A percentile compares a stretch with the other conserved stretches of the same genome.
Evolutionary conservation across 2,888 invertebrate genomes (phyloP).

Genomic region (Alentia gelatinosa): DNA sequence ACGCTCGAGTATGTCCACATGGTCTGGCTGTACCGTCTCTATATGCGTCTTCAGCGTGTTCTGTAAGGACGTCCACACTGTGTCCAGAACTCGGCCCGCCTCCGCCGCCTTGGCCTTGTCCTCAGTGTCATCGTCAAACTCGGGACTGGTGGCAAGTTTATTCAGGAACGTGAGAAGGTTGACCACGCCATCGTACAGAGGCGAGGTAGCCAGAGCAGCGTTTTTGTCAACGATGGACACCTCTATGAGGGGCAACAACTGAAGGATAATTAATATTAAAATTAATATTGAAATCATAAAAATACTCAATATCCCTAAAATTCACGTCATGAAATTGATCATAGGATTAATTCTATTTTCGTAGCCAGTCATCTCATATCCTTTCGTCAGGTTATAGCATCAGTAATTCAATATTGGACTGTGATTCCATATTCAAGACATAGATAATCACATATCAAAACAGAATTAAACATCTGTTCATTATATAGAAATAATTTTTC

Average conservation of each 20-base stretch:
- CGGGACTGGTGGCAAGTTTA: constrained; percentile 19
- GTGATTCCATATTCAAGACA: too few relatives aligned
- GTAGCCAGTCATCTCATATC: too few relatives aligned
- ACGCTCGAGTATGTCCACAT: background rate
- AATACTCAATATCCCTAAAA: too few relatives aligned
- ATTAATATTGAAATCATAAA: too few relatives aligned
- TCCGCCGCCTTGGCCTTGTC: background rate
- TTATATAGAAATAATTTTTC: too few relatives aligned
- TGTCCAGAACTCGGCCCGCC: background rate
- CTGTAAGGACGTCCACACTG: background rate
- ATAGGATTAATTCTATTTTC: too few relatives aligned
- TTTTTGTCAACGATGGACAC: constrained; percentile 71
- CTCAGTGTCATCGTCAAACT: background rate
- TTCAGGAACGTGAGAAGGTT: constrained; percentile 43
- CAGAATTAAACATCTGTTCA: too few relatives aligned
- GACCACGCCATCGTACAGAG: constrained; percentile 66
- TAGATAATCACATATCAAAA: too few relatives aligned
- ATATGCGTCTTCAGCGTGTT: background rate
- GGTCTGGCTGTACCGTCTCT: background rate
- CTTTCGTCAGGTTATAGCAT: too few relatives aligned
- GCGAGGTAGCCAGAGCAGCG: constrained; percentile 69
- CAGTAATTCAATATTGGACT: too few relatives aligned
- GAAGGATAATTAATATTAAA: too few relatives aligned
- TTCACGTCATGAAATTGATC: too few relatives aligned
- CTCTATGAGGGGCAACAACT: constrained; percentile 75